Base-by-base conservation (phyloP, 2,888 invertebrate species). In the Andrena hattorfiana region DNA sequence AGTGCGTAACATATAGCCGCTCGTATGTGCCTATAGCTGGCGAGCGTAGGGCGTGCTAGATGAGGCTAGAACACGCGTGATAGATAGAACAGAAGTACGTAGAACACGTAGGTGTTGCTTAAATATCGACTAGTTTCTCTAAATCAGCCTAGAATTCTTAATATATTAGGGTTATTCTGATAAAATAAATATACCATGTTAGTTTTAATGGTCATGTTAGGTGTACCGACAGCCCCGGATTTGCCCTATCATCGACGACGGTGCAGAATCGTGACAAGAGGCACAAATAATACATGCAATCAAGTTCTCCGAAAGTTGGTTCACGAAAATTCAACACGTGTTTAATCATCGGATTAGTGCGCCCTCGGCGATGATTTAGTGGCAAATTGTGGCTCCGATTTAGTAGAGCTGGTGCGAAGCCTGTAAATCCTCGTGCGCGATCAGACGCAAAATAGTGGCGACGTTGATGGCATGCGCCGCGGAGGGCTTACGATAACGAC, bases 21-120 rank as follows among this genome's bases (percentile, higher is more conserved):
- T 28, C 16, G 60, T 42, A 42, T 42, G 42, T 56, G 56, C 23
- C 23, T 10, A 2, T 32, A 48, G 42, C 42, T 10, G 30, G 35
- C 35, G 10, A 48, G 16, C 8, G 42, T 35, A 26, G 64, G 62
- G 54, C 32, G 60, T 56, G 54, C 59, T 74, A 76, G 77, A 71
- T 35, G 56, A 80, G 66, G 69, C 60, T 79, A 73, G 80, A 62
- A 54, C 72, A 75, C 68, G 74, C 67, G 68, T 62, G 63, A 73
- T n/a, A 71, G 48, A 67, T 74, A 77, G 49, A 77, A 63, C 67
- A 71, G 63, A 59, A 35, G 63, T 75, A 78, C 69, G 72, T 72
- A 48, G 62, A 54, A 56, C 66, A 26, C 62, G 81, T 74, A 79
- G 81, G 78, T 78, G n/a, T n/a, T n/a, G n/a, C n/a, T n/a, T n/a